These are phyloP conservation scores for Epinephelus cyanopodus DNA, from an alignment of 2,113 vertebrate genomes.

Conservation along the genomic window DNA sequence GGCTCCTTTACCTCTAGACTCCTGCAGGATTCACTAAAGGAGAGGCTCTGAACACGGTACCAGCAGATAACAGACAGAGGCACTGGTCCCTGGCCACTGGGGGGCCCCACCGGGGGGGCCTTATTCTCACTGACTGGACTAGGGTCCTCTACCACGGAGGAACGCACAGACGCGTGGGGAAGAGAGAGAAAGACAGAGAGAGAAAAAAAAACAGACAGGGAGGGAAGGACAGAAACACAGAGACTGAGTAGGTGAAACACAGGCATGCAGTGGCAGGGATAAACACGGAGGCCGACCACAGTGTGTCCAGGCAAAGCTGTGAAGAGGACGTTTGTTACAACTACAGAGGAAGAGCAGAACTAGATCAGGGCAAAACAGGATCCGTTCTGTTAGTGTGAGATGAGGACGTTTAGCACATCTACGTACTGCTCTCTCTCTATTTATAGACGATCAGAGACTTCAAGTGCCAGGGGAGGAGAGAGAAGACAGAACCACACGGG, in stretches of 20 bases:
- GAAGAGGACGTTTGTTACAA: conserved; percentile 74
- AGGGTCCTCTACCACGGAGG: conserved; percentile 87
- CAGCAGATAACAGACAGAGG: conserved; percentile 89
- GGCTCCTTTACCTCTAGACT: conserved; percentile 90
- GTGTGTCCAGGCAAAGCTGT: conserved; percentile 77
- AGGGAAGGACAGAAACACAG: conserved; percentile 82
- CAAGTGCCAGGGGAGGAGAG: conserved; percentile 48
- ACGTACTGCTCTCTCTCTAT: conserved; percentile 63
- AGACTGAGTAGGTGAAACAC: conserved; percentile 81
- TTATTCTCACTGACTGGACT: conserved; percentile 87
- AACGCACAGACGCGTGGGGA: conserved; percentile 74
- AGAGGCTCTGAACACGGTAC: conserved; percentile 90
- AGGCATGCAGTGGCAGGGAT: conserved; percentile 77
- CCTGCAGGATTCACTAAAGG: conserved; percentile 90
- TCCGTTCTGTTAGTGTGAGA: conserved; percentile 53
- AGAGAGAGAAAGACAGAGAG: conserved; percentile 63
- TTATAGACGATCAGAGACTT: conserved; percentile 46
- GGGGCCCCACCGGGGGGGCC: conserved; percentile 85
- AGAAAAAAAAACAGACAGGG: conserved; percentile 75
- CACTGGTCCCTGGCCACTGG: conserved; percentile 88
- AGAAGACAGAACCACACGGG: conserved; percentile 62
- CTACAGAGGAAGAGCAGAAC: conserved; percentile 73
- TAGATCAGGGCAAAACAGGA: conserved; percentile 61
- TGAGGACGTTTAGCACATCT: conserved; percentile 59
- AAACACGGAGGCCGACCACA: conserved; percentile 56